phyloP scores from a whole-genome alignment of 2,888 invertebrate genomes.

The Tetropium fuscum region DNA sequence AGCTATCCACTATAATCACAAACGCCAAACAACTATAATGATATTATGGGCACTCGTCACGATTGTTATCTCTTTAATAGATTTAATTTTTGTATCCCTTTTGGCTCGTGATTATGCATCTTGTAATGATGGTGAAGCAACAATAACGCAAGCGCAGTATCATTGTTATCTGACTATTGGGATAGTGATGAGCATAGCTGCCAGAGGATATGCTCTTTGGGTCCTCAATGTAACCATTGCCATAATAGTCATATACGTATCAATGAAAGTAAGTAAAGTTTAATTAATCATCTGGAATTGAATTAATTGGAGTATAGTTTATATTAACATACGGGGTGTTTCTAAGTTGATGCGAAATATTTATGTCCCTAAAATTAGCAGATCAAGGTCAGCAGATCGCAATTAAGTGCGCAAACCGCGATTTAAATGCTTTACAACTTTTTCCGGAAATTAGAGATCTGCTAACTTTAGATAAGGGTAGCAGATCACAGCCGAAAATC shows the following conservation, averaged over 20 bases:
- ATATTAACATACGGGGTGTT: too few relatives aligned
- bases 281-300: too few relatives aligned
- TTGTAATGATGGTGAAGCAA: constrained; percentile 10
- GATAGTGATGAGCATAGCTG: constrained; percentile 58
- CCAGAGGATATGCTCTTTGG: constrained; percentile 66
- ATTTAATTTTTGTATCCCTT: constrained; percentile 42
- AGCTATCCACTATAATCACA: constrained; percentile 39
- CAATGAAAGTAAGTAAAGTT: constrained; percentile 32
- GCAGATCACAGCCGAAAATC: too few relatives aligned
- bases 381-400: too few relatives aligned
- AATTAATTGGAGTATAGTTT: too few relatives aligned
- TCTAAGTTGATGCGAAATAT: too few relatives aligned
- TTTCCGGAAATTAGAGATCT: too few relatives aligned
- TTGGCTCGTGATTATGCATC: constrained; percentile 42
- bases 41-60: constrained; percentile 39
- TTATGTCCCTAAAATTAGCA: too few relatives aligned
- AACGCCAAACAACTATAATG: constrained; percentile 30
- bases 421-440: too few relatives aligned
- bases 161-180: constrained; percentile 42
- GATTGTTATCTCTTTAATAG: constrained; percentile 40
- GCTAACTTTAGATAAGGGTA: too few relatives aligned
- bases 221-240: constrained; percentile 59
- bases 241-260: background rate
- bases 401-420: too few relatives aligned
- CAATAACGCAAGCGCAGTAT: background rate